Conservation (phyloP, 2,888 invertebrate species). For the Barypeithes pellucidus region DNA sequence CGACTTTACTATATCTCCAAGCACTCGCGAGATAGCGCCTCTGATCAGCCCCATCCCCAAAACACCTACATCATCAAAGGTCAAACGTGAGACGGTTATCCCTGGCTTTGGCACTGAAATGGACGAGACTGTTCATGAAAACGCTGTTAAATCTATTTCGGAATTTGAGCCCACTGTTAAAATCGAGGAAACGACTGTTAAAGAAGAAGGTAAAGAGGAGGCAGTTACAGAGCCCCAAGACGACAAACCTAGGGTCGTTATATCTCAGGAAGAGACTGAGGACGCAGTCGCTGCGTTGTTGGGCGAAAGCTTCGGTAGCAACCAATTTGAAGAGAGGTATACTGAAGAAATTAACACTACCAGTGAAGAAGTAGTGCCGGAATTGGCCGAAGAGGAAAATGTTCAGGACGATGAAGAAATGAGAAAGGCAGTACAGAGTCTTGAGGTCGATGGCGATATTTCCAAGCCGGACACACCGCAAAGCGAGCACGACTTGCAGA, state of each 20-base stretch:
- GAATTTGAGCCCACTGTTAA: constrained; percentile 70
- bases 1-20: constrained; percentile 63
- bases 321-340: constrained; percentile 73
- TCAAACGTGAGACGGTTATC: constrained; percentile 78
- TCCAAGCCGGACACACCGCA: constrained; percentile 89
- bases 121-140: constrained; percentile 83
- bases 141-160: constrained; percentile 86
- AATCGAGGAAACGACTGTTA: constrained; percentile 58
- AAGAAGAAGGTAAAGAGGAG: constrained; percentile 65
- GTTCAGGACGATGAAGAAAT: constrained; percentile 90
- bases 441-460: constrained; percentile 78
- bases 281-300: constrained; percentile 92
- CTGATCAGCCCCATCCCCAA: constrained; percentile 74
- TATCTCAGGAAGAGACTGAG: constrained; percentile 94
- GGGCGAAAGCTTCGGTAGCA: constrained; percentile 88
- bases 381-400: constrained; percentile 79
- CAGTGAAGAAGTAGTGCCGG: constrained; percentile 63
- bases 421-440: constrained; percentile 87
- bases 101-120: constrained; percentile 79
- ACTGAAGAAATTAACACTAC: constrained; percentile 73
- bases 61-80: constrained; percentile 67
- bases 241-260: constrained; percentile 86
- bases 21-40: constrained; percentile 60
- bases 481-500: constrained; percentile 87
- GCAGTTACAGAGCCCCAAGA: constrained; percentile 72